Conservation (phyloP, 2,888 invertebrate genomes). For the Xestia c-nigrum region DNA sequence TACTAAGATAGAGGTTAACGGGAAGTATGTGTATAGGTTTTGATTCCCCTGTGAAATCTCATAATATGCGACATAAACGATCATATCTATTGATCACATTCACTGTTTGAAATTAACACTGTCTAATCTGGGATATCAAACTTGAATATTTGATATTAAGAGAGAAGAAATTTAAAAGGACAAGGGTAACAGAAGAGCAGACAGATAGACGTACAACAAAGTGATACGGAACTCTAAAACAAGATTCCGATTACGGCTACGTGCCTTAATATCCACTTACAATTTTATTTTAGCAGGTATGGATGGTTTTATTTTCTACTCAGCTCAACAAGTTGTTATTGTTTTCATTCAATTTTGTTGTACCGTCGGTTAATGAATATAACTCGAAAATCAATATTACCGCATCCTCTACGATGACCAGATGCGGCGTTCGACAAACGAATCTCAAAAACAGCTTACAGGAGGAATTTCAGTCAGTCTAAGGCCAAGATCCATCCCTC, state of each 20-base stretch:
- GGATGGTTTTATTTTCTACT: conserved; percentile 19
- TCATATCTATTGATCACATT: no score
- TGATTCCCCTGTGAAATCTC: no score
- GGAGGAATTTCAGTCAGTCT: neutral
- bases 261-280: neutral
- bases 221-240: neutral
- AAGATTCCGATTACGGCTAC: neutral
- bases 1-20: no score
- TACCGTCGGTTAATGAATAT: neutral
- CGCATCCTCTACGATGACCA: neutral
- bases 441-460: neutral
- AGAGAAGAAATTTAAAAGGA: no score
- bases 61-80: no score
- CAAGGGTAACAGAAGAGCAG: no score
- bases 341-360: conserved; percentile 33
- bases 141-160: no score
- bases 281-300: neutral
- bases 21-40: no score
- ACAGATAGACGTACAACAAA: no score
- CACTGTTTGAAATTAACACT: no score
- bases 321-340: conserved; percentile 18
- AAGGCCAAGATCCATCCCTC: neutral
- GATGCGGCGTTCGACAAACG: neutral
- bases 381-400: neutral
- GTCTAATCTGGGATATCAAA: no score